Percentiles rank a stretch among this genome's conserved stretches.
phyloP scores from a whole-genome alignment of 2,797 vertebrate species.

The Platyrinchus mystaceus region DNA sequence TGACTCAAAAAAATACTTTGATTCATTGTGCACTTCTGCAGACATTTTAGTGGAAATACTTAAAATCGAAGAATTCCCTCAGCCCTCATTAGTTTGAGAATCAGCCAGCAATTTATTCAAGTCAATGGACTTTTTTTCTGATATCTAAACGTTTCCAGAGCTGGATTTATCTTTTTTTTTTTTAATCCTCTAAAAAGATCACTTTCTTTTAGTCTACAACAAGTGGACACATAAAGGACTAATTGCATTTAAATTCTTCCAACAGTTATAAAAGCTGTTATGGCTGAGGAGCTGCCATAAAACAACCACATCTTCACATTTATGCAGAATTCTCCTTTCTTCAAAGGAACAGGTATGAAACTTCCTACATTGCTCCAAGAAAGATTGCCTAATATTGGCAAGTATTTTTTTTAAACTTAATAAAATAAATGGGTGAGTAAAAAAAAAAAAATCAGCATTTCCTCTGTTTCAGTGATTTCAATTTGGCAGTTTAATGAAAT shows the following conservation, averaged over 20 bases:
- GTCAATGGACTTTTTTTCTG: background rate
- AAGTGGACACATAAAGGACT: slow-evolving; percentile 12
- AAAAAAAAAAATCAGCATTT: background rate
- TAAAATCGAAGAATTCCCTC: background rate
- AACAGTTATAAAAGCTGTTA: slow-evolving; percentile 63
- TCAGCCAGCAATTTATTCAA: background rate
- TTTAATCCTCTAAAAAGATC: background rate
- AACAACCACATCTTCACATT: slow-evolving; percentile 51
- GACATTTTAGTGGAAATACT: background rate
- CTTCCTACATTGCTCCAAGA: slow-evolving; percentile 43
- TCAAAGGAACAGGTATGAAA: slow-evolving; percentile 61
- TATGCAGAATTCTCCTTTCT: slow-evolving; percentile 63
- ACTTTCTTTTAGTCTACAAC: background rate
- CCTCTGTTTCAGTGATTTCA: background rate
- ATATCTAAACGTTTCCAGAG: background rate
- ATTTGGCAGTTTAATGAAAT: background rate
- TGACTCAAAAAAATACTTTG: background rate
- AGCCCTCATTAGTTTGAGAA: background rate
- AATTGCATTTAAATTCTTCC: slow-evolving; percentile 62
- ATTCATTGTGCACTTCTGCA: background rate
- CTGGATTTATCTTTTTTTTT: background rate
- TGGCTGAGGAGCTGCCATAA: slow-evolving; percentile 58
- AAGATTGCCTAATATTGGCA: background rate
- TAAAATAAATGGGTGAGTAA: background rate
- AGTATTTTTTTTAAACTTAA: background rate